Evolutionary conservation across 2,113 vertebrate species (phyloP).

Genomic region (Solenodon paradoxus): DNA sequence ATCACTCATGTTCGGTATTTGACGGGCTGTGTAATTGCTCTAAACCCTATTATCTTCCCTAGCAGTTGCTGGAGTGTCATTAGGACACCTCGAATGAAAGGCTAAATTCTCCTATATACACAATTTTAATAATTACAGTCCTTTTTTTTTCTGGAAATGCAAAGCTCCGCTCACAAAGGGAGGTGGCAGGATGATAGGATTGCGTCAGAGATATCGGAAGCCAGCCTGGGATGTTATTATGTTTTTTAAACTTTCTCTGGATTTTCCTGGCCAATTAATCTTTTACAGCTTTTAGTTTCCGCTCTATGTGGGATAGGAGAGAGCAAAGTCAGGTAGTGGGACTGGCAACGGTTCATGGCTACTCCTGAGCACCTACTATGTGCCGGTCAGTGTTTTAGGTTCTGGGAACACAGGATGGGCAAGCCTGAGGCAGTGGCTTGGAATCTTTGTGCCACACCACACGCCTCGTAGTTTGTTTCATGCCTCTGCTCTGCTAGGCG

Average conservation of each 20-base stretch:
- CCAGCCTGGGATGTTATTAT: neutral
- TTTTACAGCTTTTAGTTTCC: neutral
- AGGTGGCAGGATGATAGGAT: neutral
- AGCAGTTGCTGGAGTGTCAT: constrained; percentile 62
- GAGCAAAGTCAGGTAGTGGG: neutral
- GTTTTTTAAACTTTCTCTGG: neutral
- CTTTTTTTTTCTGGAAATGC: neutral
- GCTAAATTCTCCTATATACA: constrained; percentile 61
- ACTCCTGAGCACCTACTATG: neutral
- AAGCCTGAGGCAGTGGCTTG: neutral
- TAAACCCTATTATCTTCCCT: constrained; percentile 64
- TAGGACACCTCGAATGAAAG: constrained; percentile 67
- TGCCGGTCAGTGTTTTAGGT: neutral
- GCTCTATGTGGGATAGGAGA: neutral
- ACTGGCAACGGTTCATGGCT: fast-evolving
- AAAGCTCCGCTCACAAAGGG: neutral
- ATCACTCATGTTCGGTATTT: neutral
- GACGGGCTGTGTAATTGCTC: constrained; percentile 50
- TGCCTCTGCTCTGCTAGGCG: neutral
- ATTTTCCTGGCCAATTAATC: neutral
- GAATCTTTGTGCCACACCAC: fast-evolving
- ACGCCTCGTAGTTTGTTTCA: too few species aligned
- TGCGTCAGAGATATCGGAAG: neutral
- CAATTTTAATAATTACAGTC: constrained; percentile 46
- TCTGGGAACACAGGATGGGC: neutral